These are phyloP conservation scores for Pterois miles DNA, from an alignment of 2,797 vertebrate species.

Conservation along the genomic window DNA sequence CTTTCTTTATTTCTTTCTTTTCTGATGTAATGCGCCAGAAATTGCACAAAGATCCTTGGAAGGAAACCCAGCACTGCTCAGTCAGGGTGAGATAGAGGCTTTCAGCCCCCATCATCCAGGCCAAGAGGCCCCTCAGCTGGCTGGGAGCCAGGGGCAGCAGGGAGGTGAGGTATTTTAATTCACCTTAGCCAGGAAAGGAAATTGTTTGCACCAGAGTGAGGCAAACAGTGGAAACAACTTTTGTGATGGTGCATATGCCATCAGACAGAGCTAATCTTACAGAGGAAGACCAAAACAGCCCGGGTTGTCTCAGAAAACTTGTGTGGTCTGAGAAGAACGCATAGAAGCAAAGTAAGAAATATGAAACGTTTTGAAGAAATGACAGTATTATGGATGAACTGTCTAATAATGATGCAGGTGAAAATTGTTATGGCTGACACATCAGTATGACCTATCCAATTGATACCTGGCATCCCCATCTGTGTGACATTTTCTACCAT, in stretches of 20 bases:
- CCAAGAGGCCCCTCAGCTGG: conserved; percentile 55
- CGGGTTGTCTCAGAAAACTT: background rate
- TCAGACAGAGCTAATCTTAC: background rate
- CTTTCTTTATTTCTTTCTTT: background rate
- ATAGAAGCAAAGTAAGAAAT: background rate
- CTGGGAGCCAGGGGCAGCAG: conserved; percentile 40
- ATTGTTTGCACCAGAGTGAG: conserved; percentile 50
- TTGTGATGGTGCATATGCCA: conserved; percentile 6
- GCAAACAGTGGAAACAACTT: conserved; percentile 27
- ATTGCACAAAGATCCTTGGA: background rate
- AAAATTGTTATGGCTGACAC: too few species aligned
- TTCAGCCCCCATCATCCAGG: conserved; percentile 23
- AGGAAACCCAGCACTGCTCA: conserved; percentile 4
- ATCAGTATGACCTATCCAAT: background rate
- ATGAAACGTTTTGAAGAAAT: background rate
- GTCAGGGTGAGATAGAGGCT: conserved; percentile 20
- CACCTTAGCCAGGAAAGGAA: conserved; percentile 60
- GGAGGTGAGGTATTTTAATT: conserved; percentile 72
- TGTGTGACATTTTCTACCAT: background rate
- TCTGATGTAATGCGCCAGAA: background rate
- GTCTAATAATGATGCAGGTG: background rate
- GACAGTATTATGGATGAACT: background rate
- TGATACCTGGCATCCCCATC: background rate
- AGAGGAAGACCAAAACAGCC: background rate
- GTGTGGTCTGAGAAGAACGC: background rate